Evolutionary conservation across 2,888 invertebrate genomes (phyloP), one percentile per base, ranked within the genome.

Genomic region (Allophyes oxyacanthae): DNA sequence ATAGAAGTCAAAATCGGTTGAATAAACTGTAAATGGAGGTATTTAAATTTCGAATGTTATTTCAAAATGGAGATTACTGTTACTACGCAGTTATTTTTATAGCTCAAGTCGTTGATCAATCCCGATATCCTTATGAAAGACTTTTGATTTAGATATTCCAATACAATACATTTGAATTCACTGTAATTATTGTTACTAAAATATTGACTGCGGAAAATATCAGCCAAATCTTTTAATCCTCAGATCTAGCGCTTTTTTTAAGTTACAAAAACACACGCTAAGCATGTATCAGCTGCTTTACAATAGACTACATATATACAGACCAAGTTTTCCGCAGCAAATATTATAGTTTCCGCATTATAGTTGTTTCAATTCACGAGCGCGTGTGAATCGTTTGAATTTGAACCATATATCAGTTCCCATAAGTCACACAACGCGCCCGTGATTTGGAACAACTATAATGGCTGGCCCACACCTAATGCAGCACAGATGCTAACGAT

Each of bases 381-480:
- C 44, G 10, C 30, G 10, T 11, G 0, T 11, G 15, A 11, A 43
- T 42, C 4, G 32, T 37, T 56, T 26, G 1, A 65, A 51, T 51
- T 51, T 38, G 40, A 51, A 56, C 64, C 57, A 41, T 65, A 56
- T 2, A 11, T 2, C 28, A 36, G 57, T 20, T 14, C 25, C 14
- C 10, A 51, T 70, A 65, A 64, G 43, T 44, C 11, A 34, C 10
- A 40, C 9, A 25, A 14, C 15, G 8, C 26, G 11, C 26, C 36
- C 41, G 30, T 41, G 37, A 56, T 44, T 44, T 37, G 10, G 6
- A 48, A 34, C 40, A 15, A 14, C 11, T 42, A 36, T 25, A 50
- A 32, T n/a, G 11, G 26, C 9, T 40, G 10, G 11, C 2, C 20
- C 46, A 53, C 46, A 61, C 32, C 38, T 2, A 25, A 67, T 44